phyloP scores from a whole-genome alignment of 2,113 vertebrate genomes.

The Mixornis gularis region DNA sequence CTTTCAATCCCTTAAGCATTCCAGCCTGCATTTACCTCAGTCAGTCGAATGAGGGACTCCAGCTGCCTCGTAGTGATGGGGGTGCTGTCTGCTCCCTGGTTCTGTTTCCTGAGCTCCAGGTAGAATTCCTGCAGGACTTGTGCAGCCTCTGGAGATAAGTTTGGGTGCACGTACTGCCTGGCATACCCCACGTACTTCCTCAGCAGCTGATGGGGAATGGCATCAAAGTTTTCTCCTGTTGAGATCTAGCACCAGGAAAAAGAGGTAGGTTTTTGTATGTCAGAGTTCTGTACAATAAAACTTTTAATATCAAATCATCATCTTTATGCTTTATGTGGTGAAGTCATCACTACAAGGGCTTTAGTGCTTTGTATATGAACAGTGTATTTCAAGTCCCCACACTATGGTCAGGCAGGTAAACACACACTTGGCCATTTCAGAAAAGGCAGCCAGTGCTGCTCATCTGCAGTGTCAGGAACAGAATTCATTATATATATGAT shows the following conservation, averaged over 20 bases:
- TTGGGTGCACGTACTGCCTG: conserved; percentile 88
- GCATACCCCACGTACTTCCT: conserved; percentile 95
- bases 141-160: conserved; percentile 84
- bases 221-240: conserved; percentile 81
- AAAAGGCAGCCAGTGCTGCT: background rate
- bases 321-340: background rate
- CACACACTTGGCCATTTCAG: background rate
- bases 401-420: background rate
- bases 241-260: conserved; percentile 69
- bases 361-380: background rate
- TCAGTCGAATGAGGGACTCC: conserved; percentile 91
- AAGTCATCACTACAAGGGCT: background rate
- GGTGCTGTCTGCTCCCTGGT: conserved; percentile 80
- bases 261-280: background rate
- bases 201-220: conserved; percentile 86
- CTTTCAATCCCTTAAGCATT: background rate
- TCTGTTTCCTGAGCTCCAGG: conserved; percentile 88
- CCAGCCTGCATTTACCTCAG: conserved; percentile 74
- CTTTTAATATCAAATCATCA: background rate
- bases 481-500: too few species aligned
- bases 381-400: background rate
- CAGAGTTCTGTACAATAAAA: background rate
- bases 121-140: conserved; percentile 91
- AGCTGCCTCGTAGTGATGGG: conserved; percentile 97
- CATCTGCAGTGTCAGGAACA: background rate